These are phyloP conservation scores for Glaucomys volans DNA, from an alignment of 2,113 vertebrate species.

Conservation along the genomic window DNA sequence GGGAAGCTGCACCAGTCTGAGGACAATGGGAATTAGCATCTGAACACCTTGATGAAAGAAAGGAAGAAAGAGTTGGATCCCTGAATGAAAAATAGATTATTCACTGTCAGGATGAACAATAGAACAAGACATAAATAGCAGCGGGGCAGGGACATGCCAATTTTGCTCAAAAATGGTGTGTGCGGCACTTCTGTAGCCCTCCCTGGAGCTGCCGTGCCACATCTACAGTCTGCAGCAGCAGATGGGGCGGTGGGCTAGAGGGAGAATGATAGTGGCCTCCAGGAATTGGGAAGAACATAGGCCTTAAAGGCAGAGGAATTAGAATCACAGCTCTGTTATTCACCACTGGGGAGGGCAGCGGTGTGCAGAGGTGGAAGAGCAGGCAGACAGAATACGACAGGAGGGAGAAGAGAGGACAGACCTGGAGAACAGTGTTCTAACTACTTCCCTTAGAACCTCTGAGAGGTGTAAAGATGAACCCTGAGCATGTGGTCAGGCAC, in stretches of 20 bases:
- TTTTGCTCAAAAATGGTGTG: background rate
- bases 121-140: conserved; percentile 79
- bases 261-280: background rate
- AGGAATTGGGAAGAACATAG: background rate
- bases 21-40: conserved; percentile 84
- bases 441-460: background rate
- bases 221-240: background rate
- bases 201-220: too few relatives aligned
- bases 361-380: background rate
- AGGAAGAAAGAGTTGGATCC: conserved; percentile 64
- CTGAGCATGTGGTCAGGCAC: fast-evolving
- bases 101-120: conserved; percentile 83
- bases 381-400: background rate
- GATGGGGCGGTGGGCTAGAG: background rate
- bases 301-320: background rate
- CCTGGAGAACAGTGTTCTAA: background rate
- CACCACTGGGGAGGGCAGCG: background rate
- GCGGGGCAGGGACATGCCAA: conserved; percentile 35
- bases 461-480: background rate
- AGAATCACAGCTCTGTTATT: background rate
- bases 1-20: conserved; percentile 78
- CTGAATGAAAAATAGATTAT: conserved; percentile 84
- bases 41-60: conserved; percentile 78
- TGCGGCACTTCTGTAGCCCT: background rate
- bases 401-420: background rate